Evolutionary conservation across 2,113 vertebrate species (phyloP), one percentile per base, ranked within the genome.

Genomic region (Eidolon helvum): DNA sequence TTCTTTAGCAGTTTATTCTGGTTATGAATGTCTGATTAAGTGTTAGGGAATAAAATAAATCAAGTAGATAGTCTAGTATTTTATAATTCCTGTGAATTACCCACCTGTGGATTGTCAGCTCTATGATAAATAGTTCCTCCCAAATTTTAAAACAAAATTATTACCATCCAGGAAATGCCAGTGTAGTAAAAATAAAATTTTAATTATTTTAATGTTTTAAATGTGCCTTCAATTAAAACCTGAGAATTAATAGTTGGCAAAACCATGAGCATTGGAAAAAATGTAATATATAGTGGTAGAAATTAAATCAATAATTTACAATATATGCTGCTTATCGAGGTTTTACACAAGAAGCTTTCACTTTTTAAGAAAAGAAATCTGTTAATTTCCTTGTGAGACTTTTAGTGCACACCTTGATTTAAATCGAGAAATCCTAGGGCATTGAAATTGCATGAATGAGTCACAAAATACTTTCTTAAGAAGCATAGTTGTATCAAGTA

Each of bases 131-230:
- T 94, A 91, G 43, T 95, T 91, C 57, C 88, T 97, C 50, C 63
- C 90, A 95, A 92, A 87, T 90, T 96, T 94, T 95, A 96, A 83
- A 97, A 83, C 61, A 79, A 92, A 78, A 96, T 80, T 87, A 84
- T 97, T 94, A 90, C 61, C 18, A 43, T 94, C 90, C 33, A 94
- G 77, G 66, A 97, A 95, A 94, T 97, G 28, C 30, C 91, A 97
- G 96, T 57, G 26, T 28, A 94, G 86, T 96, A 96, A 94, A 90
- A 95, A 93, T 97, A 63, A 85, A 97, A 92, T 72, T 94, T 92
- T 95, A 88, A 95, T 95, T 97, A 89, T 91, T 97, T 95, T 87
- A 97, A 87, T 90, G 75, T 91, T 96, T 97, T 89, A 97, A 97
- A 83, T 87, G 50, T 68, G 45, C 79, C 18, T 83, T 75, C 40